Percentiles rank a stretch among this genome's conserved stretches.
These are phyloP conservation scores for Mohoua ochrocephala DNA, from an alignment of 2,113 vertebrate species.

Conservation along the genomic window DNA sequence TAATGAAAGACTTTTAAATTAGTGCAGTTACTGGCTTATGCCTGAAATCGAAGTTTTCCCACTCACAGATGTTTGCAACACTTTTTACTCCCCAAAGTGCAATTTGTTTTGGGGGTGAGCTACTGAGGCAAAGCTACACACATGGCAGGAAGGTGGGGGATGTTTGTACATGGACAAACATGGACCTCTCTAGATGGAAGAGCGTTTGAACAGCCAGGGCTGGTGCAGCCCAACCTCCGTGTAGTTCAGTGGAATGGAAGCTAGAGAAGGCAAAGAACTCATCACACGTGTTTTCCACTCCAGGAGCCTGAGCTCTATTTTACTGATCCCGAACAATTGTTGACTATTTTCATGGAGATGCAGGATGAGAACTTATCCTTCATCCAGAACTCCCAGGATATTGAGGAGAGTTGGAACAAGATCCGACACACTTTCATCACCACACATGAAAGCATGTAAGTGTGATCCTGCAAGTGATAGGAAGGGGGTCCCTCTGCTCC, in stretches of 20 bases:
- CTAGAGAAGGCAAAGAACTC: not conserved
- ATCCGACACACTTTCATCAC: conserved; percentile 65
- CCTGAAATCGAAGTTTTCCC: not conserved
- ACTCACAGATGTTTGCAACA: not conserved
- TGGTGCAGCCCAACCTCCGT: not conserved
- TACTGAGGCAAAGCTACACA: not conserved
- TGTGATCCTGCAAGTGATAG: not conserved
- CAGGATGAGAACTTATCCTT: conserved; percentile 87
- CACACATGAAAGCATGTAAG: conserved; percentile 78
- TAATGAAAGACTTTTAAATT: not conserved
- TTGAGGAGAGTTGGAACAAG: conserved; percentile 75
- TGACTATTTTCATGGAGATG: conserved; percentile 79
- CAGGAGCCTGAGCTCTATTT: conserved; percentile 84
- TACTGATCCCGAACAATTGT: conserved; percentile 85
- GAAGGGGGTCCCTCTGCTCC: not conserved
- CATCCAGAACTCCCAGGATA: conserved; percentile 81
- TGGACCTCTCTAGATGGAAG: not conserved
- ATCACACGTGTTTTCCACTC: not conserved
- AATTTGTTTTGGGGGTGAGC: not conserved
- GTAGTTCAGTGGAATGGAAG: not conserved
- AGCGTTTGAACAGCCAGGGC: not conserved
- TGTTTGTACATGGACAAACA: not conserved
- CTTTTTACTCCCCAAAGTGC: not conserved
- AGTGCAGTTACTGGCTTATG: not conserved
- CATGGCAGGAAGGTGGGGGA: not conserved